A percentile compares a stretch with the other conserved stretches of the same genome.
phyloP scores from a whole-genome alignment of 2,888 invertebrate genomes.

The Andrena bicolor region DNA sequence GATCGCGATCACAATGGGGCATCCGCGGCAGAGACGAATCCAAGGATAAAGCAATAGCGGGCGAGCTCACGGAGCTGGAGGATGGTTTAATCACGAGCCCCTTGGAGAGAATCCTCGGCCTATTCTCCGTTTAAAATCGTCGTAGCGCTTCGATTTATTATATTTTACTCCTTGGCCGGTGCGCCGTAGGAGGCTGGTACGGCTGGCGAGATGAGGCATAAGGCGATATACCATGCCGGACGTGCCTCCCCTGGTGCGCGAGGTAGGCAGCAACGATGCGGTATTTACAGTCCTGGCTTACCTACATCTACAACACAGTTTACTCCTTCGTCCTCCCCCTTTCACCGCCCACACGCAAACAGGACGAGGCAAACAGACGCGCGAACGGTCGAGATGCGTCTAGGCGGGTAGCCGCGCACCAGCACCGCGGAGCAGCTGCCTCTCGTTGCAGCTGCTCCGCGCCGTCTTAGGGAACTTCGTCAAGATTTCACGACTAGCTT shows the following conservation, averaged over 20 bases:
- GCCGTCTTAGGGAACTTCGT: not conserved
- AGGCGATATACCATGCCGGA: conserved; percentile 64
- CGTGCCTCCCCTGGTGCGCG: conserved; percentile 71
- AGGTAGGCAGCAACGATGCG: conserved; percentile 72
- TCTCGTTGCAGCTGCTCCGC: not conserved
- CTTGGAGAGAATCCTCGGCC: not conserved
- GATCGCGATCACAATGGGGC: not conserved
- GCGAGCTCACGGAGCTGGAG: not conserved
- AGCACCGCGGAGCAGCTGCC: conserved; percentile 49
- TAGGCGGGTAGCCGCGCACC: conserved; percentile 28
- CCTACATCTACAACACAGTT: conserved; percentile 65
- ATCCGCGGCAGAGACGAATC: not conserved
- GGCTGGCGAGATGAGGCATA: conserved; percentile 48
- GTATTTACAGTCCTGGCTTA: conserved; percentile 74
- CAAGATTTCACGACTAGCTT: not conserved
- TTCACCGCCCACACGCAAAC: conserved; percentile 62
- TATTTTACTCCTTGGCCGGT: conserved; percentile 30
- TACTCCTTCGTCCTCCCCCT: conserved; percentile 51
- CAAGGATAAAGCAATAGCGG: not conserved
- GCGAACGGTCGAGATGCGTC: conserved; percentile 41
- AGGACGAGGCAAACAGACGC: conserved; percentile 42
- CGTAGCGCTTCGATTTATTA: conserved; percentile 56
- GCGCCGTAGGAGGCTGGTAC: conserved; percentile 23
- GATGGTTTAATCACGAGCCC: conserved; percentile 20
- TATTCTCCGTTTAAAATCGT: conserved; percentile 23